These are phyloP conservation scores for Oreamnos americanus DNA, from an alignment of 2,113 vertebrate genomes.

Conservation along the genomic window DNA sequence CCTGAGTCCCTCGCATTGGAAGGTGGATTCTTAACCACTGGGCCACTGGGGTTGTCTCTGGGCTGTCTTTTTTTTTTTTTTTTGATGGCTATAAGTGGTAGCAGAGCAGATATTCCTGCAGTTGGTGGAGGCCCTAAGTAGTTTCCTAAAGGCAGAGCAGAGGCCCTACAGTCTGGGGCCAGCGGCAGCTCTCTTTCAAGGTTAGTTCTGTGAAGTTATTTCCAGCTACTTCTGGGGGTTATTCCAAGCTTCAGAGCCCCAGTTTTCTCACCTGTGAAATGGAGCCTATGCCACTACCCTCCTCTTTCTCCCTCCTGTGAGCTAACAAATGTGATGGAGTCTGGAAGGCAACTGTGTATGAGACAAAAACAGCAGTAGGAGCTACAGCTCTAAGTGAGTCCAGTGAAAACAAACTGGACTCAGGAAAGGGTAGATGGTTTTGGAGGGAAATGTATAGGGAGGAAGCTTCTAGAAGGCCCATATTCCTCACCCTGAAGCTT, in stretches of 20 bases:
- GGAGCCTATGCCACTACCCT: background rate
- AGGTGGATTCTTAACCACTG: background rate
- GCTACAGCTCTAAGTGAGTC: background rate
- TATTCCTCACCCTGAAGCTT: background rate
- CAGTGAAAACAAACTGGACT: background rate
- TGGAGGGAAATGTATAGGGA: background rate
- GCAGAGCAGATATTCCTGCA: background rate
- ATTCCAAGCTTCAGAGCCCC: background rate
- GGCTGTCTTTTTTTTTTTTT: background rate
- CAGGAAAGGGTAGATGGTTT: background rate
- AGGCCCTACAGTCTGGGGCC: background rate
- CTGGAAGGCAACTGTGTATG: background rate
- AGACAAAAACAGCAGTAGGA: background rate
- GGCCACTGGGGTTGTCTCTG: background rate
- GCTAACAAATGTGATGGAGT: background rate
- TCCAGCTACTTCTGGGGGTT: background rate
- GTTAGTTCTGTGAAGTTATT: background rate
- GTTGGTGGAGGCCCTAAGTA: background rate
- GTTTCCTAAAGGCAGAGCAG: background rate
- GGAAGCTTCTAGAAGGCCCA: background rate
- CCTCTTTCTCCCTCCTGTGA: background rate
- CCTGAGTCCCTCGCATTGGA: background rate
- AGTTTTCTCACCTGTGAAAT: conserved; percentile 35
- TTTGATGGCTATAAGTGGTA: background rate
- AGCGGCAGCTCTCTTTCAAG: background rate